Evolutionary conservation across 2,797 vertebrate genomes (phyloP), one percentile per base, ranked within the genome.

Genomic region (Hippoglossus hippoglossus): DNA sequence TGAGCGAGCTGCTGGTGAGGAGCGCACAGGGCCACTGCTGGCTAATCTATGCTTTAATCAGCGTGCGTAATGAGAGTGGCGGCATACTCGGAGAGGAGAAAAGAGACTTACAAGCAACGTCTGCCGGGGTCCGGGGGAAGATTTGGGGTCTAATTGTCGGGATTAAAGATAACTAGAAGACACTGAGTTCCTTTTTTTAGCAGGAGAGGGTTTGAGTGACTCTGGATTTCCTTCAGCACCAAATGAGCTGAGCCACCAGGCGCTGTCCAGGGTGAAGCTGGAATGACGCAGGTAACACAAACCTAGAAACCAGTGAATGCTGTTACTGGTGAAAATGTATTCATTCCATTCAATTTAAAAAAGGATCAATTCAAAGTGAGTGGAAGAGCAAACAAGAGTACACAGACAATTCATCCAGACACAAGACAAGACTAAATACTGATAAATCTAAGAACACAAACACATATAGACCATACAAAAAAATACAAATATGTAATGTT

Each of bases 1-100:
- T 99, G 97, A 99, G 96, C 97, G 97, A 97, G 96, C 96, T 95
- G 95, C 95, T 96, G 96, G 96, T 96, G 91, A 96, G 96, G 96
- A 96, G 96, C 95, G 96, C 96, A 95, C 96, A 94, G 96, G 96
- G 97, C 96, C 97, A 96, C 97, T 97, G 96, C 97, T 98, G 98
- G 96, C 96, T 99, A 98, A 99, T 99, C 98, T 98, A 95, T 94
- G 97, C 97, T 99, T 98, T 98, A 99, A 99, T 99, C 97, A 99
- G 96, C 96, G 95, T 95, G 96, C 96, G 97, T 98, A 99, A 98
- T 97, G 96, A 99, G 97, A 98, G 97, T 95, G 96, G 96, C 96
- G 97, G 96, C 97, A 79, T 89, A 87, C 91, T 96, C 96, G 91
- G 95, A 96, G 96, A 98, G 97, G 96, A 98, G 96, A 97, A 98